phyloP scores from a whole-genome alignment of 2,888 invertebrate species.

The Empis stercorea region DNA sequence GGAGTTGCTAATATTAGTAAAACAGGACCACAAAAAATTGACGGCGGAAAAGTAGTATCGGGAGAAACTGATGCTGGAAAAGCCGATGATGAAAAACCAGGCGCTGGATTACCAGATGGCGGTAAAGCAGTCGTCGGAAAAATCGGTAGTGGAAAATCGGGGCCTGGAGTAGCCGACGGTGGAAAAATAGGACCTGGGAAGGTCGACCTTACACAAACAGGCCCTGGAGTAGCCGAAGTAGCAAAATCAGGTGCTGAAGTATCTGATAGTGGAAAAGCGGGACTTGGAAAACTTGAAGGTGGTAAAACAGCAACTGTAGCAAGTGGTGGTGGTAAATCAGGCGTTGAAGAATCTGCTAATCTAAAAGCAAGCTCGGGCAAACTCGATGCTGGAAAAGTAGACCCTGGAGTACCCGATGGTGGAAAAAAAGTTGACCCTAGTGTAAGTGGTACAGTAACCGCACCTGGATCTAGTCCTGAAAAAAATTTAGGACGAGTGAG shows the following conservation, averaged over 20 bases:
- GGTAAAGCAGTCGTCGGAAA: too few relatives aligned
- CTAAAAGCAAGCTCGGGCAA: too few relatives aligned
- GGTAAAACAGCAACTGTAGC: not conserved
- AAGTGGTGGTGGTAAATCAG: too few relatives aligned
- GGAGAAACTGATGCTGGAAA: too few relatives aligned
- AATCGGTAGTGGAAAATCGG: not conserved
- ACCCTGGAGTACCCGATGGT: not conserved
- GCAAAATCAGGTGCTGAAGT: not conserved
- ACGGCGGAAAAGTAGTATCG: too few relatives aligned
- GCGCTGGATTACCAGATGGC: not conserved
- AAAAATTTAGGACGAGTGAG: not conserved
- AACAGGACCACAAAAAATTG: too few relatives aligned
- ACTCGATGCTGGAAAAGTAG: too few relatives aligned
- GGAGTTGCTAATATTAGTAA: not conserved
- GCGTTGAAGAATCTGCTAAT: too few relatives aligned
- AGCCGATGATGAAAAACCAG: not conserved
- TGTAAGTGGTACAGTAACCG: not conserved
- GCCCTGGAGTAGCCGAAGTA: not conserved
- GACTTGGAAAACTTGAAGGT: too few relatives aligned
- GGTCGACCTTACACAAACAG: not conserved
- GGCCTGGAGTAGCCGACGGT: not conserved
- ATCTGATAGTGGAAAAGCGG: too few relatives aligned
- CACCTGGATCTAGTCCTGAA: not conserved
- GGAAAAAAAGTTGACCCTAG: not conserved
- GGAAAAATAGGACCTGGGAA: not conserved